Evolutionary conservation across 64 coral and sea anemone genomes (phyloP).

Genomic region (Orbicella faveolata): DNA sequence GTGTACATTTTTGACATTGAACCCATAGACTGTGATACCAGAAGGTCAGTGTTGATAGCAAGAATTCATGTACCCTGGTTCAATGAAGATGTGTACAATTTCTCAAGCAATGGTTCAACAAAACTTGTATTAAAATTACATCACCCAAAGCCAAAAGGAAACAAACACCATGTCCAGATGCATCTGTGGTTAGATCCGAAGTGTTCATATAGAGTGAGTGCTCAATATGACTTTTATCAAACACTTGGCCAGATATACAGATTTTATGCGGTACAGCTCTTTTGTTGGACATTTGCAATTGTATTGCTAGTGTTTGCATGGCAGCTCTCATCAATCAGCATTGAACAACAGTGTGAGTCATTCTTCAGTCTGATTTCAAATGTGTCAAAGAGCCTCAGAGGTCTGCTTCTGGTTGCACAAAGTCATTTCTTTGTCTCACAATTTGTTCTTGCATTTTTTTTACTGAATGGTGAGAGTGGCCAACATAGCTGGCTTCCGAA

Average conservation of each 20-base stretch:
- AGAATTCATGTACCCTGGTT: conserved; percentile 93
- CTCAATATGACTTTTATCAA: conserved; percentile 60
- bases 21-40: conserved; percentile 58
- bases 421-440: conserved; percentile 88
- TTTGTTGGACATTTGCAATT: conserved; percentile 79
- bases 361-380: conserved; percentile 75
- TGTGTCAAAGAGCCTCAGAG: conserved; percentile 71
- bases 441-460: conserved; percentile 81
- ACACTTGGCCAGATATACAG: conserved; percentile 83
- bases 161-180: conserved; percentile 53
- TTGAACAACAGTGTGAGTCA: conserved; percentile 58
- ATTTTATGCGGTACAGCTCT: conserved; percentile 76
- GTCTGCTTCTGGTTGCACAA: conserved; percentile 72
- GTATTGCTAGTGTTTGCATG: conserved; percentile 78
- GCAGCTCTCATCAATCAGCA: conserved; percentile 76
- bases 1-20: conserved; percentile 69
- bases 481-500: conserved; percentile 88
- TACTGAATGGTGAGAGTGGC: conserved; percentile 56
- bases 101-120: conserved; percentile 51
- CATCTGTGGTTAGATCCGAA: conserved; percentile 75
- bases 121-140: conserved; percentile 78
- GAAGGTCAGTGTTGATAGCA: conserved; percentile 41
- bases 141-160: conserved; percentile 74
- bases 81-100: conserved; percentile 79
- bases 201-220: conserved; percentile 80